Conservation (phyloP, 2,888 invertebrate species). For the Hybos culiciformis region DNA sequence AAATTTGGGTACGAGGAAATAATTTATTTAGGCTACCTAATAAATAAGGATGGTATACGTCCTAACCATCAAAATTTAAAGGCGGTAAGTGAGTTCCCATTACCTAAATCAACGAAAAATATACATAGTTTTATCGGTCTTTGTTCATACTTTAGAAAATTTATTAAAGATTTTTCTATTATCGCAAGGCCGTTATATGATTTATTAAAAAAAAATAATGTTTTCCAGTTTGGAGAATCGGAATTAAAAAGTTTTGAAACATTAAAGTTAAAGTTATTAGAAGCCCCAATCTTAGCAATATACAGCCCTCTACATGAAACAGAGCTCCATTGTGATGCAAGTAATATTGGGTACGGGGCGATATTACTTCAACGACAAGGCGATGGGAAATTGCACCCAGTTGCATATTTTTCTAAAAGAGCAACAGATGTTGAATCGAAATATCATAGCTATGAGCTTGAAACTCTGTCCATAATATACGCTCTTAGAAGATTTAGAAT, state of each 20-base stretch:
- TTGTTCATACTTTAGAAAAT: constrained; percentile 15
- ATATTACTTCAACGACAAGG: too few relatives aligned
- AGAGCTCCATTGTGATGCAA: constrained; percentile 23
- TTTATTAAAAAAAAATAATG: constrained; percentile 11
- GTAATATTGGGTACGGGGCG: too few relatives aligned
- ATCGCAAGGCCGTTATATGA: constrained; percentile 22
- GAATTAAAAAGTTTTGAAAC: constrained; percentile 10
- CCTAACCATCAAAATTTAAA: constrained; percentile 8
- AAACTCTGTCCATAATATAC: too few relatives aligned
- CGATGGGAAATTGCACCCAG: constrained; percentile 19
- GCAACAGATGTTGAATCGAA: constrained; percentile 17
- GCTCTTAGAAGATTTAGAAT: too few relatives aligned
- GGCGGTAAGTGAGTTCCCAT: constrained; percentile 8
- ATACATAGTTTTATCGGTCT: constrained; percentile 15
- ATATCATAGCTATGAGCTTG: constrained; percentile 21
- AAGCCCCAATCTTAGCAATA: constrained; percentile 20
- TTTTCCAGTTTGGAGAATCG: too few relatives aligned
- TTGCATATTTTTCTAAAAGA: constrained; percentile 20
- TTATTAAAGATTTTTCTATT: constrained; percentile 14
- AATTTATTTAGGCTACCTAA: constrained; percentile 4
- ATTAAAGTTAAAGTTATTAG: constrained; percentile 11
- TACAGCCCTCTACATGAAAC: constrained; percentile 19
- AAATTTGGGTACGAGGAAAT: constrained; percentile 13
- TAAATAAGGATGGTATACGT: constrained; percentile 7
- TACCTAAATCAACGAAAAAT: constrained; percentile 15